Evolutionary conservation across 2,797 vertebrate genomes (phyloP), one percentile per base, ranked within the genome.

Genomic region (Valencia hispanica): DNA sequence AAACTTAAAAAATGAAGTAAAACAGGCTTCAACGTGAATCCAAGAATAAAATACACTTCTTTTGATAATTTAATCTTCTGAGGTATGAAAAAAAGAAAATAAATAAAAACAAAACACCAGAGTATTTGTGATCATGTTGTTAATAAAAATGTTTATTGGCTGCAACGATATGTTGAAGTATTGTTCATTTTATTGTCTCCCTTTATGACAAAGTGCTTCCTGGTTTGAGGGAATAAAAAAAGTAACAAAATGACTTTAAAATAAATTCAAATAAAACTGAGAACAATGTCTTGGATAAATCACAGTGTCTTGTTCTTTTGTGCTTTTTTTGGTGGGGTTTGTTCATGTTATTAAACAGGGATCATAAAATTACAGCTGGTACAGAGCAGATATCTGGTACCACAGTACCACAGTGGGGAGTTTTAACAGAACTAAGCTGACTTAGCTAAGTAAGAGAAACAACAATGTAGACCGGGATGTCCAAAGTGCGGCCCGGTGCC

Each of bases 111-210:
- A 92, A 93, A 92, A 93, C 96, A 95, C 94, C 93, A 92, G 93
- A 95, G 95, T 97, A 96, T 96, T 96, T 97, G 95, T 98, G 97
- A 97, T 96, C 95, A 96, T 97, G 95, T 96, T 96, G 96, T 96
- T 97, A 97, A 97, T 97, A 97, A 17, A 75, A 98, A 94, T 94
- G 96, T 97, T 96, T 96, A 96, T 97, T 97, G 96, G 97, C 96
- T 96, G 96, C 95, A 95, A 93, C 85, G 89, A 90, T 90, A 90
- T 92, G 90, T 87, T 94, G 89, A 94, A 86, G 86, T 94, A 93
- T 94, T 94, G 90, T 93, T 94, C 78, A 91, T 94, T 95, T 95
- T 91, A 89, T 92, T 92, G 82, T 90, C 82, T 90, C 82, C 88
- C 89, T 94, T 95, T 93, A 92, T 90, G 89, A 95, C 86, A 82